Evolutionary conservation across 2,113 vertebrate species (phyloP), one percentile per base, ranked within the genome.

Genomic region (Cyprinodon variegatus): DNA sequence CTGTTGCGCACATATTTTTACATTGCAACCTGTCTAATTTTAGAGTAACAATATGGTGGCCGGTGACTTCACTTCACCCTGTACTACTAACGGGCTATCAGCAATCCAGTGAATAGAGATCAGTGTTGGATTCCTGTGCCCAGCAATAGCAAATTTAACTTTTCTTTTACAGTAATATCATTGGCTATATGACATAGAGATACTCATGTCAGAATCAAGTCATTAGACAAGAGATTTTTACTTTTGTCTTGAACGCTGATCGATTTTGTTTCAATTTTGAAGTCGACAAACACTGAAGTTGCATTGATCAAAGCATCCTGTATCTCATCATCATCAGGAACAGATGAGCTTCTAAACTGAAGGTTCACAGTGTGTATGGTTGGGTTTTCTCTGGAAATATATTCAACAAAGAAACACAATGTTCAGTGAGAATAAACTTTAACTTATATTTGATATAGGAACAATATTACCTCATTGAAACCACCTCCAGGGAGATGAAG

Each of bases 321-420:
- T 72, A 83, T 74, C 45, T 70, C 3, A n/a, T 9, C 36, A 39
- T 11, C 2, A 62, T 22, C 67, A 39, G 88, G 90, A 48, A 81
- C 68, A 9, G 57, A 39, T 20, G 41, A 15, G 4, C 64, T 43
- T 29, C 3, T 13, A 43, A 89, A 85, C 4, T 1, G 2, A 14
- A 82, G 0, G 3, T 60, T 0, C 1, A 72, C 0, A 2, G 1
- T 38, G 20, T 78, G 83, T 50, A 82, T 43, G 60, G 86, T 70
- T 15, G 85, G 89, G 57, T 85, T 88, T 38, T 65, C 43, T 0
- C 90, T 90, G 79, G 0, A 74, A 77, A 79, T 17, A 20, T 17
- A 53, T 7, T 53, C 15, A 7, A 53, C 4, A 53, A 20, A 20
- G 48, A 53, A 53, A 20, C 46, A 53, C 15, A 4, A 53, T 53